phyloP scores from a whole-genome alignment of 2,797 vertebrate species.

The Pteropus rufus region DNA sequence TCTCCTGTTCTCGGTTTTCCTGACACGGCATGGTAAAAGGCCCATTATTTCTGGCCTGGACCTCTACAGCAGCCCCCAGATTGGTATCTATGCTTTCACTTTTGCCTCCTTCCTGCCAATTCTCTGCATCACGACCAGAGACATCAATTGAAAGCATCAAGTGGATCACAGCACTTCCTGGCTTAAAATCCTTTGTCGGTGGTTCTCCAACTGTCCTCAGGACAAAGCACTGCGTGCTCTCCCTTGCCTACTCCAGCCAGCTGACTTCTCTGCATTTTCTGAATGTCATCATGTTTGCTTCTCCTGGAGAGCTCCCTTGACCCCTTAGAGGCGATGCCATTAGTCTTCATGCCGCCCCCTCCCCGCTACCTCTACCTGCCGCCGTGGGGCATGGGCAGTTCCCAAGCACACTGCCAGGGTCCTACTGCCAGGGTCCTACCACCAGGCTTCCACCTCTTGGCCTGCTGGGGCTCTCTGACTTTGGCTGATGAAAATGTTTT shows the following conservation, averaged over 20 bases:
- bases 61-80: background rate
- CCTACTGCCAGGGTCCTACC: background rate
- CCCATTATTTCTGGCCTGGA: background rate
- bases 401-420: accelerated
- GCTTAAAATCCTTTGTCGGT: background rate
- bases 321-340: background rate
- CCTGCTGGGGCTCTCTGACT: background rate
- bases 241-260: background rate
- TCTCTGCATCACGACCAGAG: background rate
- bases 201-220: too few species aligned
- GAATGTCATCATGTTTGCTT: background rate
- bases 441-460: background rate
- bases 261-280: background rate
- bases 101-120: background rate
- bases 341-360: too few species aligned
- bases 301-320: background rate
- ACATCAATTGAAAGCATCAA: background rate
- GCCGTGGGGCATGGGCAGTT: background rate
- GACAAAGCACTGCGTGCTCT: background rate
- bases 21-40: accelerated
- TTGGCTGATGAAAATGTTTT: background rate
- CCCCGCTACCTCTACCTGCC: accelerated
- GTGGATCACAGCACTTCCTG: background rate
- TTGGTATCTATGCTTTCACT: background rate
- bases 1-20: background rate